Evolutionary conservation across 2,797 vertebrate species (phyloP).

Genomic region (Paramormyrops hopkinsi): DNA sequence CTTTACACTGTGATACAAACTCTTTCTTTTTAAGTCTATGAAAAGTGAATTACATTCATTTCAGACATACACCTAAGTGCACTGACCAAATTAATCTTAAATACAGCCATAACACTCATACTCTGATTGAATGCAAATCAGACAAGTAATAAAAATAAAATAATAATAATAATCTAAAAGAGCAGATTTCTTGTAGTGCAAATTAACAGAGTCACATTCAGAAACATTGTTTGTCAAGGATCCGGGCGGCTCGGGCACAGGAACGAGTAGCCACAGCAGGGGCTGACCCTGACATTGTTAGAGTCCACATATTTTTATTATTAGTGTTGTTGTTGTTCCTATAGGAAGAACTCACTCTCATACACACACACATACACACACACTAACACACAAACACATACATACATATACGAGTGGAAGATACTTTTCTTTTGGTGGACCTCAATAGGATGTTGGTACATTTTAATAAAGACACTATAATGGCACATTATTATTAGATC

Average conservation of each 20-base stretch:
- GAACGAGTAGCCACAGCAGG: too few relatives aligned
- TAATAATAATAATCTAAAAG: background rate
- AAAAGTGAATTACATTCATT: background rate
- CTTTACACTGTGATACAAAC: background rate
- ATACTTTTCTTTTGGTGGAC: slow-evolving; percentile 56
- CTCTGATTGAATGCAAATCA: background rate
- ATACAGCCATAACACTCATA: background rate
- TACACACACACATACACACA: slow-evolving; percentile 74
- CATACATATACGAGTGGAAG: background rate
- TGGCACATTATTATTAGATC: slow-evolving; percentile 99
- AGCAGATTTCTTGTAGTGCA: background rate
- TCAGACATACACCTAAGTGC: background rate
- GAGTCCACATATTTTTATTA: background rate
- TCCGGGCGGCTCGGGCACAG: too few relatives aligned
- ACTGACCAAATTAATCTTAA: background rate
- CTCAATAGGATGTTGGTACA: slow-evolving; percentile 99
- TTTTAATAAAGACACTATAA: slow-evolving; percentile 99
- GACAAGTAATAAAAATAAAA: background rate
- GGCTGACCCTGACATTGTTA: background rate
- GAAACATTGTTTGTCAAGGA: background rate
- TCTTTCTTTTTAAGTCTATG: background rate
- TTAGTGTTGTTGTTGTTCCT: slow-evolving; percentile 48
- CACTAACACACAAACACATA: slow-evolving; percentile 59
- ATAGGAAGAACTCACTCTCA: slow-evolving; percentile 59
- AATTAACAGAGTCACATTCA: background rate